phyloP scores from a whole-genome alignment of 2,888 invertebrate genomes.

The Brachypterus glaber region DNA sequence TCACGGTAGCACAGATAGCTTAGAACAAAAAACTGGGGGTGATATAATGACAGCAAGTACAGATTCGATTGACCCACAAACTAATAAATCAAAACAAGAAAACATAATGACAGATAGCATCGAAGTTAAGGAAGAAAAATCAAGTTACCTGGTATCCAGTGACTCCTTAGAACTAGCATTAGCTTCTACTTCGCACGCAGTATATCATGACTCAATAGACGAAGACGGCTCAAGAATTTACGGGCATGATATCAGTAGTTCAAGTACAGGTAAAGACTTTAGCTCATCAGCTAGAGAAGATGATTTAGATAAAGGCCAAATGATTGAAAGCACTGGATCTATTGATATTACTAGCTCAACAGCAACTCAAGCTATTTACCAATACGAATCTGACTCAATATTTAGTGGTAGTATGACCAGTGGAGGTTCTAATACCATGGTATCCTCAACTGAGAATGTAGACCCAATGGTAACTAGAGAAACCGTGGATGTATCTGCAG shows the following conservation, averaged over 20 bases:
- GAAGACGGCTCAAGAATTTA: conserved; percentile 38
- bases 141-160: conserved; percentile 41
- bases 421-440: conserved; percentile 74
- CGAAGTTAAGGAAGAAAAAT: conserved; percentile 39
- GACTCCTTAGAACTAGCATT: conserved; percentile 43
- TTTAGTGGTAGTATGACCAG: conserved; percentile 82
- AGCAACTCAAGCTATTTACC: conserved; percentile 74
- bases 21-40: conserved; percentile 50
- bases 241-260: conserved; percentile 40
- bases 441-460: conserved; percentile 64
- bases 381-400: conserved; percentile 74
- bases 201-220: conserved; percentile 43
- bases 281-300: conserved; percentile 39
- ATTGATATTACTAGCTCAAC: conserved; percentile 70
- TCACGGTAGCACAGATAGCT: conserved; percentile 57
- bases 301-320: conserved; percentile 38
- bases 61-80: conserved; percentile 45
- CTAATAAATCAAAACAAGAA: conserved; percentile 32
- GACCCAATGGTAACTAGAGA: conserved; percentile 50
- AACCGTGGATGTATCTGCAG: conserved; percentile 38
- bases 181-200: conserved; percentile 25
- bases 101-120: conserved; percentile 50
- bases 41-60: conserved; percentile 51
- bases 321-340: conserved; percentile 61
- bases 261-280: conserved; percentile 42